Evolutionary conservation across 2,113 vertebrate genomes (phyloP), one percentile per base, ranked within the genome.

Genomic region (Hiodon tergisus): DNA sequence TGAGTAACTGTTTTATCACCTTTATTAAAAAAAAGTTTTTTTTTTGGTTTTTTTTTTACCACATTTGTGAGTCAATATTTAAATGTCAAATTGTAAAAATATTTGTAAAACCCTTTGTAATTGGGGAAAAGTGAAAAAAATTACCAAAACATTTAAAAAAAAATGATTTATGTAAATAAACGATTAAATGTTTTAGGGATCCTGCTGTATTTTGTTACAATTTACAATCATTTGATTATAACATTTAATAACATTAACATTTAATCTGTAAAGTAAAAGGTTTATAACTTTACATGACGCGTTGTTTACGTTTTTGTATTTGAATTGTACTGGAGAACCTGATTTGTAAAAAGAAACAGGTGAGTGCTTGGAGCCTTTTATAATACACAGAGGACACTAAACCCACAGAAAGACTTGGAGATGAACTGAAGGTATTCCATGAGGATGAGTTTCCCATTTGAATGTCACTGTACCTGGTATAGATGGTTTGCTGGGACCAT

Each of bases 401-500:
- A 86, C 86, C 84, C 81, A 85, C 86, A 81, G 75, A 85, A 81
- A 86, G 86, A 87, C 81, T 85, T 71, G 61, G 85, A 81, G 83
- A 79, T 78, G 78, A 83, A 84, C 85, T 78, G 82, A 86, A 82
- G 82, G 83, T 51, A 78, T 79, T 88, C 85, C 84, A 79, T 59
- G 68, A 85, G 87, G 85, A 83, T 81, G 73, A 73, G 76, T 86
- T 78, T 82, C 76, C 73, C 76, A 84, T 87, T 86, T 81, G 79
- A 81, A 85, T 84, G 82, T 83, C 82, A 86, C 87, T 83, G 82
- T 89, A 89, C 87, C 88, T 90, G 88, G 31, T 31, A 31, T 31
- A 31, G 31, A 31, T 31, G 31, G 31, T 86, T 86, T 79, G 79
- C 78, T 76, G 80, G 81, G 83, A 86, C 83, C 90, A 90, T 90